These are phyloP conservation scores for Phoxinus phoxinus DNA, from an alignment of 2,113 vertebrate species.

Conservation along the genomic window DNA sequence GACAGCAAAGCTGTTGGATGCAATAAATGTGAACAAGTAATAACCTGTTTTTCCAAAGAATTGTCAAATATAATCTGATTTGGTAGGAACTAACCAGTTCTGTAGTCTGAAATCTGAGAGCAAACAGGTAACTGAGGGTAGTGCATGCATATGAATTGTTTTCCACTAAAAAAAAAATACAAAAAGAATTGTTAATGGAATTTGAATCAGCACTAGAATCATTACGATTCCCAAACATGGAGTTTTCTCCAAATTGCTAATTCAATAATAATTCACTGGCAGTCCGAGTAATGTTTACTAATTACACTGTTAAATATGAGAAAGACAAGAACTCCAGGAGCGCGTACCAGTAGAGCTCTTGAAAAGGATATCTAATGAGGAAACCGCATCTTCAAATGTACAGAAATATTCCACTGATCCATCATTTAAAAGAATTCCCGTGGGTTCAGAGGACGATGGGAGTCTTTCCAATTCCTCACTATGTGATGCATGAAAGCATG, in stretches of 20 bases:
- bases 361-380: constrained; percentile 28
- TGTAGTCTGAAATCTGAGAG: not conserved
- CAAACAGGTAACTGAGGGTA: not conserved
- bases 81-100: not conserved
- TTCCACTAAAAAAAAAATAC: not conserved
- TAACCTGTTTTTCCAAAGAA: not conserved
- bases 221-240: constrained; percentile 56
- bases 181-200: not conserved
- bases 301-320: constrained; percentile 1
- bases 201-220: not conserved
- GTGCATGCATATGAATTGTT: not conserved
- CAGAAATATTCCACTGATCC: constrained; percentile 40
- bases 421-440: constrained; percentile 35
- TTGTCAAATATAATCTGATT: not conserved
- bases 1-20: not conserved
- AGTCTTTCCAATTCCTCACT: constrained; percentile 19
- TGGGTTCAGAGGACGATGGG: not conserved
- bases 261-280: constrained; percentile 67
- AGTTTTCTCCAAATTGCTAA: constrained; percentile 61
- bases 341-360: not conserved
- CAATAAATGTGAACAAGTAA: constrained; percentile 58
- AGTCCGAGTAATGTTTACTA: constrained; percentile 36
- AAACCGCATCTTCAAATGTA: constrained; percentile 13
- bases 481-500: constrained; percentile 3
- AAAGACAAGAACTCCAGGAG: constrained; percentile 13